Evolutionary conservation across 2,797 vertebrate genomes (phyloP), one percentile per base, ranked within the genome.

Genomic region (Trachops cirrhosus): DNA sequence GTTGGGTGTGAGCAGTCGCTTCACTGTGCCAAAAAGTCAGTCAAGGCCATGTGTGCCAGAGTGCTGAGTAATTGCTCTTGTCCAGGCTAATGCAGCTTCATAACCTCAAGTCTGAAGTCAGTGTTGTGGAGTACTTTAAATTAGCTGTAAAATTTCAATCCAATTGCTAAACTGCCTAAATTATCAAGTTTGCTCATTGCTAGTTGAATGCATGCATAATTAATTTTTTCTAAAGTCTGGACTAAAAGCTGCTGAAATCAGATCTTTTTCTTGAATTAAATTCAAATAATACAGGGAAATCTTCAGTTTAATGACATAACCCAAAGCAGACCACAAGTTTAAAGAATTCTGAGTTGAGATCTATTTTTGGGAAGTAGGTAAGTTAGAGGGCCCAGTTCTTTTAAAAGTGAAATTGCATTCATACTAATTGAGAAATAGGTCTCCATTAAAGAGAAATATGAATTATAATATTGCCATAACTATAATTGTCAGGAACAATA

Each of bases 131-230:
- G 95, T 96, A 80, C 86, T 97, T 97, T 89, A 97, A 97, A 98
- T 97, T 98, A 97, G 96, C 96, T 91, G 91, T 96, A 98, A 97
- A 95, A 97, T 98, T 97, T 97, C 92, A 95, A 85, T 92, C 95
- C 96, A 93, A 67, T 97, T 96, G 96, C 97, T 97, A 94, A 97
- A 96, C 97, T 97, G 97, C 96, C 89, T 97, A 95, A 98, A 97
- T 96, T 95, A 97, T 97, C 97, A 97, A 97, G 97, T 98, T 96
- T 98, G 94, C 77, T 97, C 96, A 95, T 97, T 96, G 97, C 97
- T 95, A 95, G 95, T 97, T 96, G 97, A 97, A 98, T 97, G 96
- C 97, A 98, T 98, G 96, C 96, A 97, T 97, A 97, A 97, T 97
- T 97, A 97, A 96, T 97, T 97, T 95, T 97, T 97, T 95, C 95